Base-by-base conservation (phyloP, 2,888 invertebrate genomes). In the Caenorhabditis macrosperma region DNA sequence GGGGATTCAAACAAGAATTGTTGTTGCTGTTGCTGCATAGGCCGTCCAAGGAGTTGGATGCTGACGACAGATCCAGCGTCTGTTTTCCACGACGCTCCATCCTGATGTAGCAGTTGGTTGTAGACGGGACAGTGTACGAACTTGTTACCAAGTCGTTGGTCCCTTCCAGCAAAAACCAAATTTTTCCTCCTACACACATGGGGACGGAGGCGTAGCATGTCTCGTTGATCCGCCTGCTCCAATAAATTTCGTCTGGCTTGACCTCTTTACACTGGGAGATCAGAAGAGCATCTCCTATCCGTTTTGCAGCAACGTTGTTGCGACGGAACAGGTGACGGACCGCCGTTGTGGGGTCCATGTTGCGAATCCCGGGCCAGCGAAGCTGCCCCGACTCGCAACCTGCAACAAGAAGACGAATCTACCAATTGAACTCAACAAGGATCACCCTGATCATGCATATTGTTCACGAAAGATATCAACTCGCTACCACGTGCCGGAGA, bases 321-420 rank as follows among this genome's bases (percentile, higher is more conserved):
- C 59, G 3, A 6, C 20, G 9, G 20, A 59, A 15, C 5, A 59
- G 26, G 6, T 59, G 41, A 26, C 59, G 10, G 3, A 59, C 41
- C 0, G 59, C 59, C 3, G 59, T 26, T 5, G 59, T 59, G 10
- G 59, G 59, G 26, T 59, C 59, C 1, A 59, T 41, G n/a, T n/a
- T n/a, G n/a, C n/a, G n/a, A n/a, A n/a, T n/a, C n/a, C n/a, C n/a
- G n/a, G n/a, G n/a, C n/a, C n/a, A n/a, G n/a, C n/a, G n/a, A n/a
- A n/a, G n/a, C n/a, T n/a, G n/a, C n/a, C n/a, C n/a, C n/a, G n/a
- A n/a, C n/a, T n/a, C n/a, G n/a, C n/a, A n/a, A n/a, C n/a, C n/a
- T n/a, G n/a, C n/a, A n/a, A n/a, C n/a, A n/a, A n/a, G n/a, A n/a
- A n/a, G n/a, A n/a, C n/a, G n/a, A n/a, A n/a, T n/a, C n/a, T n/a